These are phyloP conservation scores for Catharus fuscescens DNA, from an alignment of 2,113 vertebrate genomes.

Conservation along the genomic window DNA sequence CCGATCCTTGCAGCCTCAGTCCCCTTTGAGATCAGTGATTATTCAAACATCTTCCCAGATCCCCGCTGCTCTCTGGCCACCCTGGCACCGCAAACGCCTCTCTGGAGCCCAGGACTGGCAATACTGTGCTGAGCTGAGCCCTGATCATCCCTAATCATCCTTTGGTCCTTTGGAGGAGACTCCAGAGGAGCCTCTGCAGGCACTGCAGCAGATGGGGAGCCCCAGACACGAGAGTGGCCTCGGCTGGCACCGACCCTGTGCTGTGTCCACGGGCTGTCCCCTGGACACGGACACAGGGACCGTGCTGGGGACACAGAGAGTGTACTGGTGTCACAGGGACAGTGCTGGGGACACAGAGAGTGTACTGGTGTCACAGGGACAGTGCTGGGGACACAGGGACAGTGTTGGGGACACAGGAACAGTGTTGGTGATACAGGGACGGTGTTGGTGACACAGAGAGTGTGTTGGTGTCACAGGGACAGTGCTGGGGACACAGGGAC, in stretches of 20 bases:
- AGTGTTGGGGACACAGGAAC: no score
- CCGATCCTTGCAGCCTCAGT: not conserved
- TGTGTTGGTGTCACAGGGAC: no score
- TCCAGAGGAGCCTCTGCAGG: fast-evolving
- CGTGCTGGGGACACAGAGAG: no score
- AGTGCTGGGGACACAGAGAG: no score
- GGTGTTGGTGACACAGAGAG: no score
- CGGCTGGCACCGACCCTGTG: fast-evolving
- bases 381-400: no score
- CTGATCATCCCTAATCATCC: not conserved
- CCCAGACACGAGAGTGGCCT: fast-evolving
- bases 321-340: no score
- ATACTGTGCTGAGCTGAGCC: fast-evolving
- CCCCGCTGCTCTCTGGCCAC: not conserved
- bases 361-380: no score
- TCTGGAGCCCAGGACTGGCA: not conserved
- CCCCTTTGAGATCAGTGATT: not conserved
- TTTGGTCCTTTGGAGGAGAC: fast-evolving
- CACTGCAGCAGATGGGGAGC: not conserved
- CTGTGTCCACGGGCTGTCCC: not conserved
- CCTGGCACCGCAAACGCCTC: fast-evolving
- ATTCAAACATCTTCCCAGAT: not conserved
- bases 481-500: no score
- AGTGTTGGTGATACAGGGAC: no score
- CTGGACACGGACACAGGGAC: fast-evolving